Conservation (phyloP, 1,140 invertebrate genomes). For the Camponotus vicinus region DNA sequence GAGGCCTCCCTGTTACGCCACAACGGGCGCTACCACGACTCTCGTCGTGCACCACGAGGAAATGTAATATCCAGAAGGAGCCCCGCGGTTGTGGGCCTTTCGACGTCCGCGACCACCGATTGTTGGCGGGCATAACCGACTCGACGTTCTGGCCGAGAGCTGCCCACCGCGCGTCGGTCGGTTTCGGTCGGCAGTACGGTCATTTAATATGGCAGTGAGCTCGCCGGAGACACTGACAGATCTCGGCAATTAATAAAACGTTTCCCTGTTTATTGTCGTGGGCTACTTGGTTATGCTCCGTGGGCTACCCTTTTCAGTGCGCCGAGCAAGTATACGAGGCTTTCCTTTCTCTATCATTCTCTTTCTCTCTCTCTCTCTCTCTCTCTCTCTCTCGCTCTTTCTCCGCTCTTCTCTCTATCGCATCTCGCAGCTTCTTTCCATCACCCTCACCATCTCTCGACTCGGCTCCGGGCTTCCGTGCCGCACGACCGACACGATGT, state of each 20-base stretch:
- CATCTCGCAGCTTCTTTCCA: constrained; percentile 41
- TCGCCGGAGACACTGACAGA: constrained; percentile 82
- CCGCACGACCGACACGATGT: constrained; percentile 59
- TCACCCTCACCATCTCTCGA: constrained; percentile 64
- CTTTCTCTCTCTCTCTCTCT: constrained; percentile 36
- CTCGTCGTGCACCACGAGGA: constrained; percentile 61
- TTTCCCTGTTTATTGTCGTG: constrained; percentile 84
- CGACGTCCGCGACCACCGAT: constrained; percentile 39
- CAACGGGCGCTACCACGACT: constrained; percentile 63
- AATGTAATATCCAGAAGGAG: constrained; percentile 73
- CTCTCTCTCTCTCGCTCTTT: constrained; percentile 52
- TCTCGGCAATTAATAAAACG: constrained; percentile 85
- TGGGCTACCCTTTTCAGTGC: constrained; percentile 80
- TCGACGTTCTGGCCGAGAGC: constrained; percentile 22
- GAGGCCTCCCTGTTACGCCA: constrained; percentile 26
- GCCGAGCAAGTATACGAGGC: constrained; percentile 29
- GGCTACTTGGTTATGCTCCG: constrained; percentile 80
- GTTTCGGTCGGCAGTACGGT: constrained; percentile 76
- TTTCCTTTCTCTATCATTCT: neutral
- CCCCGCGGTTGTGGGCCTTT: constrained; percentile 51
- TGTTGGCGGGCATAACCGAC: constrained; percentile 7
- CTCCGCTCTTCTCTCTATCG: constrained; percentile 3
- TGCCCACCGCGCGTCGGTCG: constrained; percentile 67
- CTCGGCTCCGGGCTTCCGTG: constrained; percentile 51
- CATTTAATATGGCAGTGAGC: constrained; percentile 80